Evolutionary conservation across 1,140 invertebrate genomes (phyloP).

Genomic region (Drosophila tsacasi): DNA sequence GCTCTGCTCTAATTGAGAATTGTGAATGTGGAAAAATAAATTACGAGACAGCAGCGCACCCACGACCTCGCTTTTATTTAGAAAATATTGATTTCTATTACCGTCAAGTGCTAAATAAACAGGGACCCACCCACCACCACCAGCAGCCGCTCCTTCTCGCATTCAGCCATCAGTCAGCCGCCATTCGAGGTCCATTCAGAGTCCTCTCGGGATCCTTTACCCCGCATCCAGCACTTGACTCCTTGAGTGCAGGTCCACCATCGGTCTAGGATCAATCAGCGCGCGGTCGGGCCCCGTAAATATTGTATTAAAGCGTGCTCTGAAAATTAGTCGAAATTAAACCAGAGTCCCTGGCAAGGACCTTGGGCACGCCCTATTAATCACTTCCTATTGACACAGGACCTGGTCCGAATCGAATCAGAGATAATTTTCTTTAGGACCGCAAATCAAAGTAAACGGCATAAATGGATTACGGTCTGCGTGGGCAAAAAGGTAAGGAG

Average conservation of each 20-base stretch:
- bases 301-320: constrained; percentile 78
- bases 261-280: constrained; percentile 53
- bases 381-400: constrained; percentile 78
- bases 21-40: constrained; percentile 84
- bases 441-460: constrained; percentile 76
- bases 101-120: constrained; percentile 74
- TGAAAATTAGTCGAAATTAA: constrained; percentile 82
- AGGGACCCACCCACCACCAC: constrained; percentile 23
- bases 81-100: constrained; percentile 84
- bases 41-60: constrained; percentile 59
- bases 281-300: constrained; percentile 54
- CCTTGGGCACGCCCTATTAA: constrained; percentile 61
- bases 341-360: constrained; percentile 29
- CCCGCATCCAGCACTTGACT: constrained; percentile 55
- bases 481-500: constrained; percentile 33
- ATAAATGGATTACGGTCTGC: constrained; percentile 67
- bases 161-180: constrained; percentile 28
- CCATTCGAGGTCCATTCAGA: constrained; percentile 44
- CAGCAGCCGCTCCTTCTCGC: background rate
- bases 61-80: constrained; percentile 62
- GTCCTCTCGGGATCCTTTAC: constrained; percentile 40
- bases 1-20: constrained; percentile 76
- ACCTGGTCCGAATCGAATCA: constrained; percentile 57
- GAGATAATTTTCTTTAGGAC: constrained; percentile 75
- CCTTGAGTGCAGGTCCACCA: constrained; percentile 32